Percentiles rank a stretch among this genome's conserved stretches.
These are phyloP conservation scores for Brachyrhaphis roseni DNA, from an alignment of 2,797 vertebrate species.

Conservation along the genomic window DNA sequence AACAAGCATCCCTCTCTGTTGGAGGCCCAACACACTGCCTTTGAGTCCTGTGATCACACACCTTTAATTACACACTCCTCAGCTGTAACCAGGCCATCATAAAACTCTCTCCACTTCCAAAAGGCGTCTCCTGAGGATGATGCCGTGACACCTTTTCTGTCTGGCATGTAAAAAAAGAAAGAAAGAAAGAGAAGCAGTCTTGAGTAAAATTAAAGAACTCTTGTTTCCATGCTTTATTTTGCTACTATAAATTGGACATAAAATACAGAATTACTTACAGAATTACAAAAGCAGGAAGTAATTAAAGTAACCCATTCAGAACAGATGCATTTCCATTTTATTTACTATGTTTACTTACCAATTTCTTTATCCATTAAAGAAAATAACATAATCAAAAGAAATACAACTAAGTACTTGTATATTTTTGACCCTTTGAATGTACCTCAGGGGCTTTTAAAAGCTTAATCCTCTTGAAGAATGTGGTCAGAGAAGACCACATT, in stretches of 20 bases:
- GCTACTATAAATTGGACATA: not conserved
- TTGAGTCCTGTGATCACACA: slow-evolving; percentile 49
- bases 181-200: slow-evolving; percentile 34
- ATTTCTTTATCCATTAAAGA: not conserved
- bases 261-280: not conserved
- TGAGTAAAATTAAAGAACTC: slow-evolving; percentile 19
- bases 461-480: not conserved
- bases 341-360: not conserved
- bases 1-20: slow-evolving; percentile 45
- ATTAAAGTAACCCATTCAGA: not conserved
- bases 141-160: slow-evolving; percentile 30
- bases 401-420: not conserved
- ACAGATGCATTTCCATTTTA: not conserved
- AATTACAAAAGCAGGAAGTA: not conserved
- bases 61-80: slow-evolving; percentile 51
- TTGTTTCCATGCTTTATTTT: slow-evolving; percentile 22
- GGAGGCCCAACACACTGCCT: slow-evolving; percentile 9
- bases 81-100: slow-evolving; percentile 33
- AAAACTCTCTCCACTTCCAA: slow-evolving; percentile 37
- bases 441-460: not conserved
- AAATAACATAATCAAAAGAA: not conserved
- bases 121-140: slow-evolving; percentile 38
- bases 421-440: not conserved
- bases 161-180: slow-evolving; percentile 10
- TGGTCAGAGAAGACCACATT: not conserved